These are phyloP conservation scores for Amblyornis subalaris DNA, from an alignment of 2,113 vertebrate genomes.

Conservation along the genomic window DNA sequence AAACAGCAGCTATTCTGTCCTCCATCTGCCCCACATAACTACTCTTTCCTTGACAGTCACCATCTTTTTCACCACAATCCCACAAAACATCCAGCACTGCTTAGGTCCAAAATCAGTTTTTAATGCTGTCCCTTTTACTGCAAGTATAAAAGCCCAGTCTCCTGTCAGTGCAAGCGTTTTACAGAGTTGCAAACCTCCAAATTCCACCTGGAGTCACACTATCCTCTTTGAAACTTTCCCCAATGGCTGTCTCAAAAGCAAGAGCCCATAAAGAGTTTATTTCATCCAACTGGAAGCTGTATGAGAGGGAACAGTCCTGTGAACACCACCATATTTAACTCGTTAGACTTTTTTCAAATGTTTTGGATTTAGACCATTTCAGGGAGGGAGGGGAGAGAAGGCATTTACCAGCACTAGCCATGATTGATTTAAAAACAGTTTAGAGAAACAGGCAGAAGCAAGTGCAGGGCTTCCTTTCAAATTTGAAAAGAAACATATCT, in stretches of 20 bases:
- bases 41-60: not conserved
- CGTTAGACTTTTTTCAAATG: not conserved
- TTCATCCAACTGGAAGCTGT: not conserved
- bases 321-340: conserved; percentile 31
- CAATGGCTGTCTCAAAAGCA: not conserved
- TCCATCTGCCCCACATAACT: not conserved
- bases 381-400: not conserved
- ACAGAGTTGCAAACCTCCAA: not conserved
- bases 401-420: not conserved
- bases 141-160: not conserved
- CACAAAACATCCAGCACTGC: not conserved
- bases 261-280: not conserved
- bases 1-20: not conserved
- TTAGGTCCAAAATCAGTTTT: not conserved
- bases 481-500: conserved; percentile 41
- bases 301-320: not conserved
- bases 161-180: not conserved
- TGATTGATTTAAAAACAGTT: conserved; percentile 41
- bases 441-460: conserved; percentile 25
- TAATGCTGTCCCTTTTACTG: not conserved
- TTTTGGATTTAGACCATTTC: conserved; percentile 12
- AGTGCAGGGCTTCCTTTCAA: conserved; percentile 36
- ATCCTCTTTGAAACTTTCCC: not conserved
- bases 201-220: not conserved
- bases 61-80: not conserved